Evolutionary conservation across 2,113 vertebrate species (phyloP), one percentile per base, ranked within the genome.

Genomic region (Myocastor coypus): DNA sequence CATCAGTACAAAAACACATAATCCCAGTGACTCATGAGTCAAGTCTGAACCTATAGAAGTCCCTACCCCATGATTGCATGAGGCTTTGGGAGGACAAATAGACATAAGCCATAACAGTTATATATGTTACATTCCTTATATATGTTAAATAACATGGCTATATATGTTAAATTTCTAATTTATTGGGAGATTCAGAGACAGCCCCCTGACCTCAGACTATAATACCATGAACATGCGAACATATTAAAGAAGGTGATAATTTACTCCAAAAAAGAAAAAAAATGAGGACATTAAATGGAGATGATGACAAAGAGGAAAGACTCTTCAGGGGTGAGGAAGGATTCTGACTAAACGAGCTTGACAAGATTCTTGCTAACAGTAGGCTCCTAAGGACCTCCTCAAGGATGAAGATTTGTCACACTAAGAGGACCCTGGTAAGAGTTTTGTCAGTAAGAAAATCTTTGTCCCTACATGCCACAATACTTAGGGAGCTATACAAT

Each of bases 281-380:
- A 17, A 55, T 24, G 19, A 4, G 24, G 14, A 5, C 3, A 32
- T 32, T 1, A 12, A 0, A 0, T 5, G 50, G 8, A 63, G 8
- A 86, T 63, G 28, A 20, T 63, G 32, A 63, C 4, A 16, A 16
- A 63, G 16, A 55, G 34, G 28, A 59, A 64, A 22, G 3, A 57
- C 77, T 59, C 26, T 17, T 32, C 10, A 26, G 5, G 37, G 17
- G 40, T 3, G 22, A 83, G 42, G 5, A 64, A 2, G 34, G 30
- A 87, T 40, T n/a, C 24, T 63, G 26, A 2, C 10, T 30, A 24
- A 81, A 64, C 4, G n/a, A 64, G 30, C 6, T 40, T 12, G 66
- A 87, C 16, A 12, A 5, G 20, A 75, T 75, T 57, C 37, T 82
- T 42, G 16, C 9, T 64, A 71, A 63, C 9, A 30, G 9, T 42